Evolutionary conservation across 92 coral and sea anemone species (phyloP), one percentile per base, ranked within the genome.

Genomic region (Phymanthus crucifer): DNA sequence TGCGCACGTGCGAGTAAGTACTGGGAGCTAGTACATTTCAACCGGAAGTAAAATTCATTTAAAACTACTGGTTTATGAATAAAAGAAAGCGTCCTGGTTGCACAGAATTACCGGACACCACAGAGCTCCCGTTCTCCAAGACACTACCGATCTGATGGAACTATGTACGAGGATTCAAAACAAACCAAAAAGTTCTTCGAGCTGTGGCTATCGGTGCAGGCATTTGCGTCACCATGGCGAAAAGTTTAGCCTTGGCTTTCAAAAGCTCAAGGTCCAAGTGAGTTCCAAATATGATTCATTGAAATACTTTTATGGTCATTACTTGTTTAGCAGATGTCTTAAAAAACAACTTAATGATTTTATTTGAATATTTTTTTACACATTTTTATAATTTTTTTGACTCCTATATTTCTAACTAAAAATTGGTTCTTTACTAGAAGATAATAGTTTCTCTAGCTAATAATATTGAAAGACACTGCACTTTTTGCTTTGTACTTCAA

Each of bases 181-280:
- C 17, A 77, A 77, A 77, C 7, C 71, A 17, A 77, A 38, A 12
- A 1, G 13, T 1, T 17, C 65, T 21, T 36, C 68, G 9, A 6
- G 33, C 7, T 58, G 34, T 8, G 80, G 66, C 33, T 31, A 64
- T 64, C 48, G 38, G 24, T 75, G 79, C 23, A 69, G 72, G 8
- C 40, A 77, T 77, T 40, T 61, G 3, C 43, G 72, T 38, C 18
- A 32, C 68, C 45, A 77, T 77, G 81, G 81, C 21, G 48, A 18
- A 52, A 7, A 14, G 13, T n/a, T 48, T 31, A 72, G 47, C 6
- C 47, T 77, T 40, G 81, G 65, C 27, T 32, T 77, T 31, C 35
- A 34, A 27, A 70, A 77, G n/a, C 48, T 64, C 6, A 77, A 77
- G 35, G n/a, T 72, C 31, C 47, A 77, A 77, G 81, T 77, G 47